Evolutionary conservation across 2,888 invertebrate species (phyloP).

Genomic region (Andrena haemorrhoa): DNA sequence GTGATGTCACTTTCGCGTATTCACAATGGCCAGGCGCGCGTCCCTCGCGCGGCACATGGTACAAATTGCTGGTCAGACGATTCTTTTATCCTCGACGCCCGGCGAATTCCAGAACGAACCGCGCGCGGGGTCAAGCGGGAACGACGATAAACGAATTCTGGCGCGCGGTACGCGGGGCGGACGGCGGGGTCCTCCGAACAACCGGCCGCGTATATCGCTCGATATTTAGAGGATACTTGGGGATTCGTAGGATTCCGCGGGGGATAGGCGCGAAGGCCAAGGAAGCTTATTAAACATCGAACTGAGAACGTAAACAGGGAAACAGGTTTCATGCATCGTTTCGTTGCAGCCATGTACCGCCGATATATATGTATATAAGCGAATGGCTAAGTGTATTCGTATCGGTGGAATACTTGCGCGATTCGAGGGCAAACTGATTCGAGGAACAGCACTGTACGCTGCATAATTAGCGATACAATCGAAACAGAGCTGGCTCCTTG

Average conservation of each 20-base stretch:
- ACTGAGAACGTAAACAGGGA: slow-evolving; percentile 35
- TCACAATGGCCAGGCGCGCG: slow-evolving; percentile 60
- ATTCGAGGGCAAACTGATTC: slow-evolving; percentile 17
- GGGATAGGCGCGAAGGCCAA: slow-evolving; percentile 15
- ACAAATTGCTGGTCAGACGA: slow-evolving; percentile 59
- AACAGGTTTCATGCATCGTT: slow-evolving; percentile 49
- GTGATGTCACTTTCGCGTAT: slow-evolving; percentile 79
- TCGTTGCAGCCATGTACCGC: slow-evolving; percentile 16
- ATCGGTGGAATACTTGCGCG: not conserved
- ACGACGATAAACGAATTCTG: not conserved
- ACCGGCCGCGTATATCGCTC: no score
- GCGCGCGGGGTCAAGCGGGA: slow-evolving; percentile 1
- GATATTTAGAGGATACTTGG: not conserved
- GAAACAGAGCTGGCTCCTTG: not conserved
- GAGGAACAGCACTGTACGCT: not conserved
- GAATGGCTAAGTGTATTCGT: not conserved
- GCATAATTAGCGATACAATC: not conserved
- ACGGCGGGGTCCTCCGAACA: no score
- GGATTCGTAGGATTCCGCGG: slow-evolving; percentile 16
- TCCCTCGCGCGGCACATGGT: slow-evolving; percentile 29
- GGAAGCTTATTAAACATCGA: slow-evolving; percentile 33
- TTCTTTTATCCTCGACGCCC: slow-evolving; percentile 18
- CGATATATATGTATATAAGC: slow-evolving; percentile 16
- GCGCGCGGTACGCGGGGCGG: no score
- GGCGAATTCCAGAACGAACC: not conserved